A percentile compares a stretch with the other conserved stretches of the same genome.
Conservation (phyloP, 2,888 invertebrate genomes). For the Laspeyria flexula region DNA sequence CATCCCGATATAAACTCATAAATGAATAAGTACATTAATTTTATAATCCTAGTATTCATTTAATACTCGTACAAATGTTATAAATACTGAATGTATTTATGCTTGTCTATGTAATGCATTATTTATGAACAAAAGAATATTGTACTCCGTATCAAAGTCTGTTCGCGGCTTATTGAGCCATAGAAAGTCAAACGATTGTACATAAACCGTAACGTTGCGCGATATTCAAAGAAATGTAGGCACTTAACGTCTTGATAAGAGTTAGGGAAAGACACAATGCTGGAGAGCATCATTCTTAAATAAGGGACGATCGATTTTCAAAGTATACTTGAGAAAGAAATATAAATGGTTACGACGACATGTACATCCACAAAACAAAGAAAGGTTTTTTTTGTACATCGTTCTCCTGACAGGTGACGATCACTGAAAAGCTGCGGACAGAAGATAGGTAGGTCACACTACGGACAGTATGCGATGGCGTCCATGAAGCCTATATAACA, state of each 20-base stretch:
- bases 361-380: too few relatives aligned
- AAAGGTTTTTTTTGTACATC: too few relatives aligned
- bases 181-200: constrained; percentile 14
- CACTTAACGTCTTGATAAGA: background rate
- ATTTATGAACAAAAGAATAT: background rate
- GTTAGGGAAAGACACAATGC: background rate
- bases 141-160: background rate
- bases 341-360: too few relatives aligned
- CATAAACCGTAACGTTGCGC: constrained; percentile 6
- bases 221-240: background rate
- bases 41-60: constrained; percentile 26
- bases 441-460: too few relatives aligned
- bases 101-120: background rate
- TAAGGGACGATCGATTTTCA: too few relatives aligned
- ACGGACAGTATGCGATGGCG: too few relatives aligned
- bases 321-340: too few relatives aligned
- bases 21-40: constrained; percentile 8
- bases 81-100: background rate
- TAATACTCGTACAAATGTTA: constrained; percentile 3
- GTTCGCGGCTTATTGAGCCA: constrained; percentile 19
- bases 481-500: too few relatives aligned
- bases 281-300: too few relatives aligned
- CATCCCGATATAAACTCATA: background rate
- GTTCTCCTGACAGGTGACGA: too few relatives aligned
- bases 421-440: too few relatives aligned